phyloP scores from a whole-genome alignment of 1,140 invertebrate species.

The Kradibia gibbosae region DNA sequence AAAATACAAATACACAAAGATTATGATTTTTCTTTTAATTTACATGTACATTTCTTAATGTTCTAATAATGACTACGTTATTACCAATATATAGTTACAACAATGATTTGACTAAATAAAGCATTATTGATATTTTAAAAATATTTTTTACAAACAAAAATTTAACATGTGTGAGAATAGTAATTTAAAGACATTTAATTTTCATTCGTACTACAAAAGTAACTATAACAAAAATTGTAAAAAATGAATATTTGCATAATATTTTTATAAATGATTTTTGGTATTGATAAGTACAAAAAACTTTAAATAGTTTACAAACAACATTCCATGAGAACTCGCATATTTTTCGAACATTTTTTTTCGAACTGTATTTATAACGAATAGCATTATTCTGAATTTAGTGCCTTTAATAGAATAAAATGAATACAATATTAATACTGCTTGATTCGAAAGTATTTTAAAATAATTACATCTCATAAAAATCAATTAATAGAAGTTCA shows the following conservation, averaged over 20 bases:
- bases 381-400: constrained; percentile 7
- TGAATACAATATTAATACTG: background rate
- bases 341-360: background rate
- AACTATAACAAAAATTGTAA: too few species aligned
- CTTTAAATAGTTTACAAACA: too few species aligned
- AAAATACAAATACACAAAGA: constrained; percentile 24
- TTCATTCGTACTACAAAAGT: too few species aligned
- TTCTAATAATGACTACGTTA: background rate
- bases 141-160: too few species aligned
- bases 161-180: too few species aligned
- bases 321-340: too few species aligned
- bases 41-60: constrained; percentile 14
- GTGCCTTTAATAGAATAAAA: background rate
- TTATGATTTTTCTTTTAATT: constrained; percentile 2
- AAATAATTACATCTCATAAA: background rate
- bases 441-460: background rate
- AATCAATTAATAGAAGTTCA: too few species aligned
- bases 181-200: too few species aligned
- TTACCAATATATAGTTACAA: background rate
- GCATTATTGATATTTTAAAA: background rate
- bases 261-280: too few species aligned
- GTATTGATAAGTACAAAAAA: too few species aligned
- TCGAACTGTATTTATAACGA: constrained; percentile 26
- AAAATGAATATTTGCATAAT: too few species aligned
- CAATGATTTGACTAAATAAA: too few species aligned